Conservation (phyloP, 2,888 invertebrate genomes). For the Troides oblongomaculatus region DNA sequence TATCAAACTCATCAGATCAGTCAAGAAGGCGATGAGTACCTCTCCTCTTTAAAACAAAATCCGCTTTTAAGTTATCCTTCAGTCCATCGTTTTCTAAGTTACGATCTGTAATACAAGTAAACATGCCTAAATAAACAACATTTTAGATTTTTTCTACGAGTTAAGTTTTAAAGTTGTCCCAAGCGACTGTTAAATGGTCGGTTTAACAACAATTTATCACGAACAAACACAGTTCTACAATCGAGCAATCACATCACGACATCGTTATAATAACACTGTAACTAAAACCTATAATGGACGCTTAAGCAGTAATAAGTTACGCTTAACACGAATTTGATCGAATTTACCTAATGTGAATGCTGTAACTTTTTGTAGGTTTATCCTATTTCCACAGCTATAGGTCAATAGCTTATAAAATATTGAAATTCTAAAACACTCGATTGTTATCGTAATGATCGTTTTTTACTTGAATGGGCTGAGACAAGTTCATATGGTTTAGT, state of each 20-base stretch:
- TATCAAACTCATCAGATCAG: too few relatives aligned
- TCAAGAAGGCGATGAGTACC: too few relatives aligned
- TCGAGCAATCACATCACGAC: slow-evolving; percentile 6
- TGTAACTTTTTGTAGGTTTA: neutral
- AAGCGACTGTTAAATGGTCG: neutral
- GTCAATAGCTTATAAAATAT: neutral
- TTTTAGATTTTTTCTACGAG: neutral
- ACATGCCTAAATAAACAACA: neutral
- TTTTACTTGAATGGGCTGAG: too few relatives aligned
- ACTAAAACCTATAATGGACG: slow-evolving; percentile 6
- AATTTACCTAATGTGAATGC: slow-evolving; percentile 2
- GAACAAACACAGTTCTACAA: slow-evolving; percentile 1
- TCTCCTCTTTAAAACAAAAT: too few relatives aligned
- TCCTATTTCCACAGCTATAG: neutral
- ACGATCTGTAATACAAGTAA: neutral
- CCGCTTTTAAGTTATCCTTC: too few relatives aligned
- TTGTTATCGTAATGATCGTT: too few relatives aligned
- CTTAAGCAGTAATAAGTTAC: slow-evolving; percentile 13
- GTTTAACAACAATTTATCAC: neutral
- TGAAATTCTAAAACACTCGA: neutral
- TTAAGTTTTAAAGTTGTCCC: neutral
- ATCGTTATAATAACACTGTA: slow-evolving; percentile 9
- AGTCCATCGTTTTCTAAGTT: too few relatives aligned
- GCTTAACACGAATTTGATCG: slow-evolving; percentile 21
- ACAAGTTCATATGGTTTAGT: too few relatives aligned